Base-by-base conservation (phyloP, 2,113 vertebrate genomes). In the Rostratula benghalensis region DNA sequence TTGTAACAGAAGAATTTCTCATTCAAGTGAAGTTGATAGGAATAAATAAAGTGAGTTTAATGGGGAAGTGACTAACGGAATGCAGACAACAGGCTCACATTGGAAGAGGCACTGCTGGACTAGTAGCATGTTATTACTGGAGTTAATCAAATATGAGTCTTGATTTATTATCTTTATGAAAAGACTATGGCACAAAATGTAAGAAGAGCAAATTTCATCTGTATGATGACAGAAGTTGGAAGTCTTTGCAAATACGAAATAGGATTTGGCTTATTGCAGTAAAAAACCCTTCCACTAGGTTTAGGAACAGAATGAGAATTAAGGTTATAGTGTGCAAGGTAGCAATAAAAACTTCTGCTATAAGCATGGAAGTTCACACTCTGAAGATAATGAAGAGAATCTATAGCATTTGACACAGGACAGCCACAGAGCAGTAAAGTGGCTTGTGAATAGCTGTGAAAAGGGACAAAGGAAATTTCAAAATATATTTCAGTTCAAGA, bases 41-140 rank as follows among this genome's bases (percentile, higher is more conserved):
- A 93, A 94, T 65, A 91, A 94, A 88, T 76, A 59, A 74, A 70
- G 25, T 48, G 13, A 92, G 15, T 89, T 92, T 68, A 92, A 43
- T 48, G 12, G 59, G 16, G 56, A 93, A 90, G 31, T 63, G 79
- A 86, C 75, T 80, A 85, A 86, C 30, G 73, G 83, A 86, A 94
- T 35, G 80, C 2, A 5, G 71, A 81, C 67, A 92, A 86, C 17
- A 92, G 41, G 23, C 25, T 91, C 79, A 61, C 27, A 73, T 1
- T 57, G 67, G 85, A 68, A 87, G 64, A 76, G 25, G 45, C 51
- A 59, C 74, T 86, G 46, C 61, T 95, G 87, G 46, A 6, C 77
- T 71, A 87, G 39, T 37, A 71, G 83, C 48, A 86, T 82, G 48
- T 60, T 89, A 89, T 91, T 92, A 87, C 43, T 84, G 56, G 51